A percentile compares a stretch with the other conserved stretches of the same genome.
These are phyloP conservation scores for Drosophila nr. fundita DNA, from an alignment of 2,888 invertebrate genomes.

Conservation along the genomic window DNA sequence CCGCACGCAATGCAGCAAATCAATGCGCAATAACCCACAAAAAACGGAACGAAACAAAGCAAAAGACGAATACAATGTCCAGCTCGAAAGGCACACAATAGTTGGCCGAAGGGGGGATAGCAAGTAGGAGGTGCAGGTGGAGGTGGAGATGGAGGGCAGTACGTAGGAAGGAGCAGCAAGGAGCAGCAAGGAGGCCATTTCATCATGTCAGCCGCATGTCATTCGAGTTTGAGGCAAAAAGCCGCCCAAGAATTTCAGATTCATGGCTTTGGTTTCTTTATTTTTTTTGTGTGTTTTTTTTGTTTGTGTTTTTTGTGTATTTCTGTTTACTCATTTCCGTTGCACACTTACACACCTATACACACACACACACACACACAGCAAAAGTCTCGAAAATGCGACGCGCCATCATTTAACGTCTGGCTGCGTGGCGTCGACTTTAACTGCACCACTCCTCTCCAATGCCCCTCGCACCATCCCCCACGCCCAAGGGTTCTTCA, in stretches of 20 bases:
- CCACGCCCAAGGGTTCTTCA: conserved; percentile 14
- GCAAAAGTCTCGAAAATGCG: conserved; percentile 46
- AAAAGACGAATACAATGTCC: conserved; percentile 42
- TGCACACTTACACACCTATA: conserved; percentile 46
- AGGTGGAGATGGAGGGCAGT: not conserved
- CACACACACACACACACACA: conserved; percentile 11
- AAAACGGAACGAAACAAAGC: conserved; percentile 10
- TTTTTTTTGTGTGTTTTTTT: not conserved
- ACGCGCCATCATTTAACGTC: conserved; percentile 69
- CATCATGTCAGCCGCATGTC: conserved; percentile 73
- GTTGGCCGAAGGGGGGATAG: not conserved
- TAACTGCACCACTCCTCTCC: conserved; percentile 38
- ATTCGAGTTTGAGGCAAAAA: conserved; percentile 62
- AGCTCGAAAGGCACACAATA: conserved; percentile 23
- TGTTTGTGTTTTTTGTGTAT: conserved; percentile 28
- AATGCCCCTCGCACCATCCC: not conserved
- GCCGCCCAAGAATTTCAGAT: conserved; percentile 71
- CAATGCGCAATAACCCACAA: conserved; percentile 56
- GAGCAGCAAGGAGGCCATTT: conserved; percentile 35
- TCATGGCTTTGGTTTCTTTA: conserved; percentile 61
- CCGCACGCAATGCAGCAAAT: conserved; percentile 63
- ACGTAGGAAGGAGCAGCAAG: not conserved
- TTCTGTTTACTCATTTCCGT: conserved; percentile 76
- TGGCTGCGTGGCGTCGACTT: conserved; percentile 58
- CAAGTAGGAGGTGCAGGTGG: not conserved